These are phyloP conservation scores for Enteromius thamalakanensis DNA, from an alignment of 2,797 vertebrate species.

Conservation along the genomic window DNA sequence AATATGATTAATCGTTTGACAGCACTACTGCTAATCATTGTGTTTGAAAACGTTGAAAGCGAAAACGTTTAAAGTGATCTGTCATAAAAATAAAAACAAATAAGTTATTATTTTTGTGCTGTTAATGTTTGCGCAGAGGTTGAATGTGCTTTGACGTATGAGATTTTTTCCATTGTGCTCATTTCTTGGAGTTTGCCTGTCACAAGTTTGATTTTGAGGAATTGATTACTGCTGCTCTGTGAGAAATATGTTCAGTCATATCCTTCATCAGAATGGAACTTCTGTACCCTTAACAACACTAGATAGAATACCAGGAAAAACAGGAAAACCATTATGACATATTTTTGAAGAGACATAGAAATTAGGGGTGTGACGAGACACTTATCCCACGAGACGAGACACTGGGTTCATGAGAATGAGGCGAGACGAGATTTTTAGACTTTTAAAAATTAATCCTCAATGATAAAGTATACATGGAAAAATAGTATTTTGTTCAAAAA, in stretches of 20 bases:
- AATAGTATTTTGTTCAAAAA: no score
- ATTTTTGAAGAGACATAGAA: not conserved
- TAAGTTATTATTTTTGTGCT: no score
- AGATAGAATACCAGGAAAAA: not conserved
- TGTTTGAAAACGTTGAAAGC: not conserved
- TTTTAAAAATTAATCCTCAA: no score
- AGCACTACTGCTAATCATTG: not conserved
- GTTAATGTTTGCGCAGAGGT: not conserved
- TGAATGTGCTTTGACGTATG: constrained; percentile 17
- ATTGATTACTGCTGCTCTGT: constrained; percentile 55
- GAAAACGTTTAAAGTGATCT: not conserved
- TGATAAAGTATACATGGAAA: no score
- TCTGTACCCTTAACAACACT: constrained; percentile 9
- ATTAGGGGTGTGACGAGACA: not conserved
- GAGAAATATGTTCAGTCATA: constrained; percentile 69
- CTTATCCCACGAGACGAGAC: no score
- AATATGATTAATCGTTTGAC: no score
- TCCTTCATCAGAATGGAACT: constrained; percentile 61
- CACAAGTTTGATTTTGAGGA: constrained; percentile 74
- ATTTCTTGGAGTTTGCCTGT: constrained; percentile 64
- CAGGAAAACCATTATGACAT: constrained; percentile 12
- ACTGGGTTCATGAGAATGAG: no score
- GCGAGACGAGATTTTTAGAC: no score
- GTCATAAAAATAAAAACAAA: no score
- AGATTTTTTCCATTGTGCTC: constrained; percentile 61